Base-by-base conservation (phyloP, 2,113 vertebrate species). In the Anoplopoma fimbria region DNA sequence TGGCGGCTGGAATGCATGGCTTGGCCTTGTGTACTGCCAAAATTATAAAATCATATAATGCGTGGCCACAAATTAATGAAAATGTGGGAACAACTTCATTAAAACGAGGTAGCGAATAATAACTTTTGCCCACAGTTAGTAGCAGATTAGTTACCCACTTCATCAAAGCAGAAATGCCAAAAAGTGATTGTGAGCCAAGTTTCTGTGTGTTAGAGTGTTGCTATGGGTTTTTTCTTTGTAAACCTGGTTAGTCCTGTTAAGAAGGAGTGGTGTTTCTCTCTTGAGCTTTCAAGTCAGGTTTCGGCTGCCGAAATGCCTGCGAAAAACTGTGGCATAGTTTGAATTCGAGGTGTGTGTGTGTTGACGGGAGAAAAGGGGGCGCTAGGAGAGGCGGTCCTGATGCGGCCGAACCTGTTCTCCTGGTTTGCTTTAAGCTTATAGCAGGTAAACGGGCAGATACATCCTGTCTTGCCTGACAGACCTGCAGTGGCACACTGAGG, bases 351-450 rank as follows among this genome's bases (percentile, higher is more conserved):
- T 27, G 40, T 63, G 76, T 49, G 78, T 75, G 70, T 77, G 75
- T 77, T 53, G 68, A 19, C 60, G 75, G 27, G 49, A 53, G 67
- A 45, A 61, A 29, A 73, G 68, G 62, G 69, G 77, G 69, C 31
- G 45, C 53, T 19, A 5, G 38, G 29, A 71, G 75, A 87, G 89
- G 90, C 84, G 77, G 85, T 86, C 15, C 88, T 80, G 80, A 77
- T 90, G 90, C 53, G 9, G 87, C 45, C 84, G 15, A 94, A 96
- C 95, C 95, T 87, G 95, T 95, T 95, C 75, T 82, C 83, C 90
- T 60, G 76, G 91, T 77, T 92, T 42, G 4, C 40, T 71, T 31
- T 8, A 9, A 61, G 49, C 69, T 84, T 36, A 4, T 42, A 73
- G 76, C 68, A 81, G 84, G 92, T 93, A 91, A 93, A 92, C 83